Conservation (phyloP, 2,888 invertebrate species). For the Nineta flava region DNA sequence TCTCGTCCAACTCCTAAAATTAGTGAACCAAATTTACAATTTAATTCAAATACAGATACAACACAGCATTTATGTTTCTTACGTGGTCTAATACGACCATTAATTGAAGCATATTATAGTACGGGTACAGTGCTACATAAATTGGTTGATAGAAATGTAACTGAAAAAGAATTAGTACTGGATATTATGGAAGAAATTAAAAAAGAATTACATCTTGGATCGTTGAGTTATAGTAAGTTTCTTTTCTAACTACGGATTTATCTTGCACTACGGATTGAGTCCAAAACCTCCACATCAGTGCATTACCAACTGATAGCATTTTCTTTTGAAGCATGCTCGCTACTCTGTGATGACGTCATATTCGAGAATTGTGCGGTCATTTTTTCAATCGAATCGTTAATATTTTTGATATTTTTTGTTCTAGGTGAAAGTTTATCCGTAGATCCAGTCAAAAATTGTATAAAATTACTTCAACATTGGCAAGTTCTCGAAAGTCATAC, state of each 20-base stretch:
- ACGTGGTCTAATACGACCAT: slow-evolving; percentile 46
- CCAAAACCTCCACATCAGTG: too few relatives aligned
- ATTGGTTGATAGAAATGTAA: slow-evolving; percentile 34
- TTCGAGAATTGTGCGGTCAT: too few relatives aligned
- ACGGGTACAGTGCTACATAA: slow-evolving; percentile 42
- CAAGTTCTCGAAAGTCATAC: slow-evolving; percentile 47
- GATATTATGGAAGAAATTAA: slow-evolving; percentile 49
- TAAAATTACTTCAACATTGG: slow-evolving; percentile 69
- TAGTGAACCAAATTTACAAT: slow-evolving; percentile 14
- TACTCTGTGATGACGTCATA: too few relatives aligned
- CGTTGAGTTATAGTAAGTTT: slow-evolving; percentile 43
- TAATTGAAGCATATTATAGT: slow-evolving; percentile 57
- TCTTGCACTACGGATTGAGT: too few relatives aligned
- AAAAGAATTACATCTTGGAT: slow-evolving; percentile 38
- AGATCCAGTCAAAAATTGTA: slow-evolving; percentile 71
- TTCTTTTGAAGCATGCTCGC: too few relatives aligned
- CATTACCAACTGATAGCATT: too few relatives aligned
- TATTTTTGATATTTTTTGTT: slow-evolving; percentile 19
- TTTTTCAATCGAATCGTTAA: slow-evolving; percentile 7
- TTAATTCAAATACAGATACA: slow-evolving; percentile 16
- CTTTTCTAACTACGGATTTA: too few relatives aligned
- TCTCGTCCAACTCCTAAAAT: slow-evolving; percentile 18
- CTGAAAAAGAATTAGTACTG: slow-evolving; percentile 51
- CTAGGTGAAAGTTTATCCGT: slow-evolving; percentile 77
- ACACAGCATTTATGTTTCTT: slow-evolving; percentile 22